Percentiles rank a stretch among this genome's conserved stretches.
Evolutionary conservation across 2,113 vertebrate genomes (phyloP).

Genomic region (Aldabrachelys gigantea): DNA sequence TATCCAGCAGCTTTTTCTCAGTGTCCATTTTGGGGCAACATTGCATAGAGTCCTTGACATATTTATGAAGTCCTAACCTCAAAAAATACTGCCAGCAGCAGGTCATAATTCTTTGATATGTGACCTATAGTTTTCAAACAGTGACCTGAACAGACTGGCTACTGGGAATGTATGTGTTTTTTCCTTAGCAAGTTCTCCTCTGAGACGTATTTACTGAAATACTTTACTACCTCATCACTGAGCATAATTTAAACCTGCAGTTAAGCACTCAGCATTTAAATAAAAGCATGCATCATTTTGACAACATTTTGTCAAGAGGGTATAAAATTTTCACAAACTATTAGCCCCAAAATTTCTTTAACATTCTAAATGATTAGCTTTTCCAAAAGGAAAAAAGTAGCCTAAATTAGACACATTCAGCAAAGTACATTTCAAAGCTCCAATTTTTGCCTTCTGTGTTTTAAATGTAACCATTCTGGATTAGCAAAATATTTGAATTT

Average conservation of each 20-base stretch:
- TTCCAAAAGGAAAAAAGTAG: slow-evolving; percentile 34
- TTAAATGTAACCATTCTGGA: slow-evolving; percentile 68
- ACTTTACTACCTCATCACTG: slow-evolving; percentile 77
- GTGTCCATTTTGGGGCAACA: slow-evolving; percentile 34
- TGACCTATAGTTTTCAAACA: slow-evolving; percentile 68
- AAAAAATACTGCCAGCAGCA: slow-evolving; percentile 64
- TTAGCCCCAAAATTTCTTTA: slow-evolving; percentile 45
- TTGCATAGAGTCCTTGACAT: slow-evolving; percentile 26
- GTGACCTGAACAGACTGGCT: slow-evolving; percentile 68
- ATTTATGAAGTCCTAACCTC: slow-evolving; percentile 74
- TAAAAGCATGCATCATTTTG: slow-evolving; percentile 76
- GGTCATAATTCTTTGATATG: slow-evolving; percentile 64
- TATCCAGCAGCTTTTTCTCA: neutral
- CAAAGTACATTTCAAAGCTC: slow-evolving; percentile 10
- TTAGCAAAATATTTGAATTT: slow-evolving; percentile 74
- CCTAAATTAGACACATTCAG: neutral
- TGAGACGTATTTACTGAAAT: slow-evolving; percentile 79
- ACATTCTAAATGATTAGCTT: slow-evolving; percentile 45
- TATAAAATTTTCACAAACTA: slow-evolving; percentile 38
- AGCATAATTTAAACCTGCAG: slow-evolving; percentile 77
- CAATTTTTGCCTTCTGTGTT: slow-evolving; percentile 41
- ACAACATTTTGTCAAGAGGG: slow-evolving; percentile 47
- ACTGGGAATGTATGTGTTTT: slow-evolving; percentile 61
- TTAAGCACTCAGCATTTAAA: slow-evolving; percentile 72
- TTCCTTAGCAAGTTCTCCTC: slow-evolving; percentile 70